Evolutionary conservation across 2,113 vertebrate genomes (phyloP), one percentile per base, ranked within the genome.

Genomic region (Galbula dea): DNA sequence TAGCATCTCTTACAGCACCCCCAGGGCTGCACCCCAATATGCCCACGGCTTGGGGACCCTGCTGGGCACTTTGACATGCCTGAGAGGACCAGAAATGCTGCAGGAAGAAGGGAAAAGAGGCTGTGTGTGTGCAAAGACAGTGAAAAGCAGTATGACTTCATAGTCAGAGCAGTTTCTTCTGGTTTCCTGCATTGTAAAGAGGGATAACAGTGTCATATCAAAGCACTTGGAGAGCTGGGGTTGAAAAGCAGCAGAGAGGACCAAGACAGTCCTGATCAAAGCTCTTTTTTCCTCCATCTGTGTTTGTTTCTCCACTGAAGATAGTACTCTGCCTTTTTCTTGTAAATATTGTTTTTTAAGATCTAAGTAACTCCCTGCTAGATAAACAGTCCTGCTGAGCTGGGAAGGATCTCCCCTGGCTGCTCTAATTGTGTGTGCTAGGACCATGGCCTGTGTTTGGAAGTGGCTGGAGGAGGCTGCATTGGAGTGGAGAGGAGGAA

Each of bases 291-390:
- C 2, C 88, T 94, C 92, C 88, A 88, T 91, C 96, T 88, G 92
- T 91, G 93, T 94, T 93, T 95, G 95, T 91, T 95, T 96, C 94
- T 86, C 94, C 46, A 6, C 63, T 80, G 92, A 96, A 95, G 94
- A 95, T 95, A 96, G 89, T 96, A 55, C 93, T 86, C 88, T 96
- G 90, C 92, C 80, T 96, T 72, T 90, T 91, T 91, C 94, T 92
- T 94, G 92, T 96, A 96, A 96, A 91, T 95, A 91, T 66, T 88
- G 88, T 89, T 65, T 94, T 91, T 92, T 73, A 83, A 96, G 92
- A 94, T 95, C 93, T 91, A 58, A 95, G 88, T 87, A 69, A 61
- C 52, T 94, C 51, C 0, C 6, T 54, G 75, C 58, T 82, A 84
- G 93, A 92, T 95, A 92, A 92, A 92, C 81, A 95, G 71, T 58